These are phyloP conservation scores for Morpho deidamia DNA, from an alignment of 2,888 invertebrate genomes.

Conservation along the genomic window DNA sequence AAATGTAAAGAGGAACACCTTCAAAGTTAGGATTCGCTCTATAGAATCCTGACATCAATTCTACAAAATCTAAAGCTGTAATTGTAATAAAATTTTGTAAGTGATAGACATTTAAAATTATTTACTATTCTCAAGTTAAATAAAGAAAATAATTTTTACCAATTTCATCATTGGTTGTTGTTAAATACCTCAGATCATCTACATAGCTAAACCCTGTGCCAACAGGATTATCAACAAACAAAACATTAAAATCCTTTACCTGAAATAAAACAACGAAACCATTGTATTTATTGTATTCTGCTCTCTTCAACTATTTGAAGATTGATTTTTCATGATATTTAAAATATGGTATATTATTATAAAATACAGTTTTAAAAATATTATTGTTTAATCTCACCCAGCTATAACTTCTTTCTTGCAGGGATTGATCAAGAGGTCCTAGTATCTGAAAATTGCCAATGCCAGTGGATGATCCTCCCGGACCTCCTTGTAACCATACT, in stretches of 20 bases:
- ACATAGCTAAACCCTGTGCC: slow-evolving; percentile 93
- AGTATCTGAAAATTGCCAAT: slow-evolving; percentile 93
- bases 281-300: too few species aligned
- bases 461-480: slow-evolving; percentile 87
- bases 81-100: neutral
- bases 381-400: slow-evolving; percentile 77
- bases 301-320: too few species aligned
- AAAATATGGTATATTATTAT: too few species aligned
- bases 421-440: slow-evolving; percentile 82
- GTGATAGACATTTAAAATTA: neutral
- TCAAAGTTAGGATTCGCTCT: slow-evolving; percentile 82
- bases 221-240: slow-evolving; percentile 95
- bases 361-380: too few species aligned
- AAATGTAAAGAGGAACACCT: slow-evolving; percentile 87
- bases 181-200: slow-evolving; percentile 57
- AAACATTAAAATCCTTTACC: slow-evolving; percentile 87
- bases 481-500: slow-evolving; percentile 95
- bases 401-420: slow-evolving; percentile 83
- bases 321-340: too few species aligned
- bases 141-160: slow-evolving; percentile 37
- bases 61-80: slow-evolving; percentile 85
- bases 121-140: neutral
- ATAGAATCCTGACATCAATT: slow-evolving; percentile 84
- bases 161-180: slow-evolving; percentile 61
- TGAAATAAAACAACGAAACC: slow-evolving; percentile 38